Conservation (phyloP, 2,113 vertebrate genomes). For the Motacilla alba region DNA sequence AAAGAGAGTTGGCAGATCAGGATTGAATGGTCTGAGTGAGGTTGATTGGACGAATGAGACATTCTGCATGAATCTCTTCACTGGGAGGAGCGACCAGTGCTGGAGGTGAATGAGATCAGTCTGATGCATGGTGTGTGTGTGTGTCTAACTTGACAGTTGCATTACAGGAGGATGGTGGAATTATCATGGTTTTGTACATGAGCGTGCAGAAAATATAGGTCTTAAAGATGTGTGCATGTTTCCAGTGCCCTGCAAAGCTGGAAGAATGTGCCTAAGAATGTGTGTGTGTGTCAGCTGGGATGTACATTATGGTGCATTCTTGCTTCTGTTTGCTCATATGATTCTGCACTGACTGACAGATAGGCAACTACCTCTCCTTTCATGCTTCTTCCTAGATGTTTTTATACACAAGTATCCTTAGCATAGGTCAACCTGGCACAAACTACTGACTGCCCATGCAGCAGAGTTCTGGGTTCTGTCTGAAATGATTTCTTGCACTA, state of each 20-base stretch:
- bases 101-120: neutral
- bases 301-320: neutral
- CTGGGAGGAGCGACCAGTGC: fast-evolving
- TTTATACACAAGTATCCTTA: neutral
- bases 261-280: neutral
- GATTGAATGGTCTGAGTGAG: neutral
- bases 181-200: neutral
- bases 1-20: neutral
- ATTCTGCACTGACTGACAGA: neutral
- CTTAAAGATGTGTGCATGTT: neutral
- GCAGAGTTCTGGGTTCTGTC: neutral
- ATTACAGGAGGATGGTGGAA: neutral
- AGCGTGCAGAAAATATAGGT: neutral
- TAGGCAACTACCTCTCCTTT: neutral
- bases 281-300: neutral
- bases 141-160: neutral
- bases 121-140: neutral
- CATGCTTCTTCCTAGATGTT: neutral
- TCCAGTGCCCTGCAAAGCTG: neutral
- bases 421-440: neutral
- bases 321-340: neutral
- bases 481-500: neutral
- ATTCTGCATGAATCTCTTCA: neutral
- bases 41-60: neutral
- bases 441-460: neutral